Conservation (phyloP, 2,113 vertebrate genomes). For the Hyla sarda region DNA sequence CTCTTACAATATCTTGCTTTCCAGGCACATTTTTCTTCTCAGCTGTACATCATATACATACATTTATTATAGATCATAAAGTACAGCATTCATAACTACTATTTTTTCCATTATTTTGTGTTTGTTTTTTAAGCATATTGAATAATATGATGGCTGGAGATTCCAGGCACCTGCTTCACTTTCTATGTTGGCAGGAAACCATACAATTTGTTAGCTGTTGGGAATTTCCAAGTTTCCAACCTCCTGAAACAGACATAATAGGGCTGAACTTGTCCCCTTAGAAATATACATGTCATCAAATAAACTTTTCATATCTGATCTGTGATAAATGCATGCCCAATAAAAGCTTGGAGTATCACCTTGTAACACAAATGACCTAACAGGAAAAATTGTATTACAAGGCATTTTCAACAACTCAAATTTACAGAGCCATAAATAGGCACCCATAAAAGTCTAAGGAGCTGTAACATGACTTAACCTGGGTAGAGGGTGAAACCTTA, state of each 20-base stretch:
- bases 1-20: no score
- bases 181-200: neutral
- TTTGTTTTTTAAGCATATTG: neutral
- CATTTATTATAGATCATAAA: neutral
- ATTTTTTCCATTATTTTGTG: neutral
- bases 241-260: neutral
- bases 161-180: constrained; percentile 1
- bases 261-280: neutral
- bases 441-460: no score
- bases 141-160: constrained; percentile 8
- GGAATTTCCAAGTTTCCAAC: neutral
- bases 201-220: neutral
- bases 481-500: no score
- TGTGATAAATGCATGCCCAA: neutral
- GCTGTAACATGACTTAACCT: no score
- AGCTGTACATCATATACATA: neutral
- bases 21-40: no score
- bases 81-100: neutral
- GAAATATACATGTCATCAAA: neutral
- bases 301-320: neutral
- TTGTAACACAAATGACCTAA: neutral
- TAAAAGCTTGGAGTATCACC: neutral
- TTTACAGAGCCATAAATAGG: no score
- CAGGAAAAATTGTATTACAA: neutral
- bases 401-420: neutral